A percentile compares a stretch with the other conserved stretches of the same genome.
Conservation (phyloP, 2,113 vertebrate species). For the Oceanites oceanicus region DNA sequence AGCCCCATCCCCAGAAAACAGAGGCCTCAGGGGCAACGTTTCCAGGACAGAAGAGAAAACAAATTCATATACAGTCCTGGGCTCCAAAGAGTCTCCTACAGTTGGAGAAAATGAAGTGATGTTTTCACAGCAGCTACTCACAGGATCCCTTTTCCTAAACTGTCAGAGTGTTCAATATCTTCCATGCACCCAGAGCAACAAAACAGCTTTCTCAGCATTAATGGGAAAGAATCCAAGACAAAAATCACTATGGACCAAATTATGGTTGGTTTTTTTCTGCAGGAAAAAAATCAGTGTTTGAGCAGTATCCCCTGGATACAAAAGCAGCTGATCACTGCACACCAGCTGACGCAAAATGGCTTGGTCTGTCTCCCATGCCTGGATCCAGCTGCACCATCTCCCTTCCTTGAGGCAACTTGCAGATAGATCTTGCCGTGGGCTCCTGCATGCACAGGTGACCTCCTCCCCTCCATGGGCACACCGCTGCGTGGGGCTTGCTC, state of each 20-base stretch:
- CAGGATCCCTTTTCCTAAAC: not conserved
- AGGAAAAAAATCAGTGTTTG: not conserved
- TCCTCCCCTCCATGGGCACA: not conserved
- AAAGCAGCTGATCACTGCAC: not conserved
- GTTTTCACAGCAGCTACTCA: conserved; percentile 9
- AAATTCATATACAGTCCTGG: not conserved
- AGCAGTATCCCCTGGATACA: not conserved
- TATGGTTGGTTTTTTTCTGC: not conserved
- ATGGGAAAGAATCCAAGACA: conserved; percentile 10
- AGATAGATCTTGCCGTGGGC: not conserved
- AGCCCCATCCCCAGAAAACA: not conserved
- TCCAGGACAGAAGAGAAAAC: not conserved
- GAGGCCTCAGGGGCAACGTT: not conserved
- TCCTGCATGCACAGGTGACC: not conserved
- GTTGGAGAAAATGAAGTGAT: not conserved
- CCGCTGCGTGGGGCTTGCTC: not conserved
- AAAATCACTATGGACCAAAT: not conserved
- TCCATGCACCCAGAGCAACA: not conserved
- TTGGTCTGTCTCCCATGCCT: not conserved
- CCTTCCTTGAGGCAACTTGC: not conserved
- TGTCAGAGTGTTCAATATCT: not conserved
- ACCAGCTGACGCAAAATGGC: not conserved
- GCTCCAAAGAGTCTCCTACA: not conserved
- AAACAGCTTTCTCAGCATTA: conserved; percentile 11
- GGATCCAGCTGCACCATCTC: not conserved